A percentile compares a stretch with the other conserved stretches of the same genome.
phyloP scores from a whole-genome alignment of 2,797 vertebrate genomes.

The Gallinago stenura region DNA sequence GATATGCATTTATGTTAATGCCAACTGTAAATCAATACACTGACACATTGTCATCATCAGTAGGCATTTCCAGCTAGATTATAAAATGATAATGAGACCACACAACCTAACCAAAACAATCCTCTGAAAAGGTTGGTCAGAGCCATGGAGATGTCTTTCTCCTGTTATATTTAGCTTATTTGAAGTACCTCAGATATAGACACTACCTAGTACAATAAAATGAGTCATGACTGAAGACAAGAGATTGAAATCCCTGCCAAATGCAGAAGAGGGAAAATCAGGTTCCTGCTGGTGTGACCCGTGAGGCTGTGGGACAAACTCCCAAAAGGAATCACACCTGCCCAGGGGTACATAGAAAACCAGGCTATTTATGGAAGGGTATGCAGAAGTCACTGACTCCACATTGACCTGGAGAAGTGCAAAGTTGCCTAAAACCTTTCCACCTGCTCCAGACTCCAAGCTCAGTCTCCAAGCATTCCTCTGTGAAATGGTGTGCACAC shows the following conservation, averaged over 20 bases:
- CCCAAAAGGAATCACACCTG: background rate
- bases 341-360: background rate
- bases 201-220: background rate
- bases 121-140: background rate
- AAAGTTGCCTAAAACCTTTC: background rate
- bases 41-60: background rate
- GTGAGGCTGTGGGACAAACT: background rate
- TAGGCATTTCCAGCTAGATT: background rate
- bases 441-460: background rate
- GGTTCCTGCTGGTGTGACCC: background rate
- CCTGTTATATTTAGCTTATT: slow-evolving; percentile 1
- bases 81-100: background rate
- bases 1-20: background rate
- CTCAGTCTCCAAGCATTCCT: fast-evolving
- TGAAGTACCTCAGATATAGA: background rate
- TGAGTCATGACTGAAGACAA: background rate
- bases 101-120: background rate
- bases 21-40: background rate
- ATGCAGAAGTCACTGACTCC: background rate
- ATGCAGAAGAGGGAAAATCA: background rate
- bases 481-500: background rate
- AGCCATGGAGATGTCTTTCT: background rate
- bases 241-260: background rate
- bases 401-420: background rate
- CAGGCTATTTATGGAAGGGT: background rate